A percentile compares a stretch with the other conserved stretches of the same genome.
Evolutionary conservation across 2,797 vertebrate species (phyloP).

Genomic region (Myripristis jacobus): DNA sequence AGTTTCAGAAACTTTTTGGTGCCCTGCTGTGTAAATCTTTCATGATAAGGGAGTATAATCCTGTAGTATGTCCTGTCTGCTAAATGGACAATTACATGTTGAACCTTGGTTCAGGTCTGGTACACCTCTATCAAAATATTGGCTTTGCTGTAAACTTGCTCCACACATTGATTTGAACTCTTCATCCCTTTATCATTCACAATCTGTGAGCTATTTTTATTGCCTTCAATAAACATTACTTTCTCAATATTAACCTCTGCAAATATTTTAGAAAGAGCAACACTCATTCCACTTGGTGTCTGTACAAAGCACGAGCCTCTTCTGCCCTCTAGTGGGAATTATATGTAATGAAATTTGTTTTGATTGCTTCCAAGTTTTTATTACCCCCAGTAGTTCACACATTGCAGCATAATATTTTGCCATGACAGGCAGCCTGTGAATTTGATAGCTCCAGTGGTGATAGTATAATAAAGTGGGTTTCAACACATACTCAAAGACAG

Average conservation of each 20-base stretch:
- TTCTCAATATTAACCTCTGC: conserved; percentile 2
- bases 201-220: background rate
- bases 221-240: background rate
- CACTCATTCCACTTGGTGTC: background rate
- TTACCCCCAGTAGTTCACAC: conserved; percentile 14
- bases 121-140: background rate
- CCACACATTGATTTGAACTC: background rate
- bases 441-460: conserved; percentile 3
- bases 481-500: conserved; percentile 45
- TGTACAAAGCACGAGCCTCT: conserved; percentile 42
- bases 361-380: conserved; percentile 25
- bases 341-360: conserved; percentile 38
- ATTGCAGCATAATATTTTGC: conserved; percentile 16
- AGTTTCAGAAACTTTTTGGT: background rate
- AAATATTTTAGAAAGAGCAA: background rate
- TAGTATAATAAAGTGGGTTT: conserved; percentile 2
- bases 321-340: conserved; percentile 71
- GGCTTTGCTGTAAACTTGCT: background rate
- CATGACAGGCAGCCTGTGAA: conserved; percentile 32
- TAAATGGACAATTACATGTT: background rate
- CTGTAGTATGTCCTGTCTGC: background rate
- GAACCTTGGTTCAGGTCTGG: background rate
- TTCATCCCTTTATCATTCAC: background rate
- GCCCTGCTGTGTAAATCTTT: conserved; percentile 1
- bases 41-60: background rate